Evolutionary conservation across 1,140 invertebrate genomes (phyloP).

Genomic region (Cherax quadricarinatus): DNA sequence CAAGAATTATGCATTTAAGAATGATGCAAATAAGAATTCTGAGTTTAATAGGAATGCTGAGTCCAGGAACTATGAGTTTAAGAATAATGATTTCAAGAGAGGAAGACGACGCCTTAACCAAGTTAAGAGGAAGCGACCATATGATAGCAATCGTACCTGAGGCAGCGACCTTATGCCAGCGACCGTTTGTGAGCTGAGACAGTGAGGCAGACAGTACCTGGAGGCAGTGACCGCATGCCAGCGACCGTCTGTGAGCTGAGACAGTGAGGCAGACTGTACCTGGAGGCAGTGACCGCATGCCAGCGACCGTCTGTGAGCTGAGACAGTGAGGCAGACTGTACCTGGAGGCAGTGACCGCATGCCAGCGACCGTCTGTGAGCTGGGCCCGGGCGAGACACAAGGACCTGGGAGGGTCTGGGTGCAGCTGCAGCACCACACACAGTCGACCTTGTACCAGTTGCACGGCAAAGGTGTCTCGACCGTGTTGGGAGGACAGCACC

Average conservation of each 20-base stretch:
- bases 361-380: slow-evolving; percentile 40
- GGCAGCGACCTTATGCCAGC: too few relatives aligned
- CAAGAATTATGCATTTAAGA: too few relatives aligned
- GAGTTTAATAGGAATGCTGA: too few relatives aligned
- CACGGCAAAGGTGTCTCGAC: slow-evolving; percentile 11
- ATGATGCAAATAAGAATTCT: too few relatives aligned
- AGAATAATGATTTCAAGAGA: too few relatives aligned
- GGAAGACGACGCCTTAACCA: too few relatives aligned
- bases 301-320: too few relatives aligned
- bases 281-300: not conserved
- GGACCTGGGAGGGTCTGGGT: not conserved
- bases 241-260: too few relatives aligned
- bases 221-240: not conserved
- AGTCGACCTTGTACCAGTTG: slow-evolving; percentile 20
- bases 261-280: not conserved
- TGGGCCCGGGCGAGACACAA: slow-evolving; percentile 14
- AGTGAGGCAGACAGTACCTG: not conserved
- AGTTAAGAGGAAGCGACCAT: too few relatives aligned
- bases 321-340: not conserved
- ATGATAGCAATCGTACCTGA: too few relatives aligned
- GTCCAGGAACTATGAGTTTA: too few relatives aligned
- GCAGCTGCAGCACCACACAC: not conserved
- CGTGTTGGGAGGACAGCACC: slow-evolving; percentile 40
- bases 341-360: slow-evolving; percentile 26
- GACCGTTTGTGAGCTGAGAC: too few relatives aligned